These are phyloP conservation scores for Melospiza georgiana DNA, from an alignment of 2,113 vertebrate species.

Conservation along the genomic window DNA sequence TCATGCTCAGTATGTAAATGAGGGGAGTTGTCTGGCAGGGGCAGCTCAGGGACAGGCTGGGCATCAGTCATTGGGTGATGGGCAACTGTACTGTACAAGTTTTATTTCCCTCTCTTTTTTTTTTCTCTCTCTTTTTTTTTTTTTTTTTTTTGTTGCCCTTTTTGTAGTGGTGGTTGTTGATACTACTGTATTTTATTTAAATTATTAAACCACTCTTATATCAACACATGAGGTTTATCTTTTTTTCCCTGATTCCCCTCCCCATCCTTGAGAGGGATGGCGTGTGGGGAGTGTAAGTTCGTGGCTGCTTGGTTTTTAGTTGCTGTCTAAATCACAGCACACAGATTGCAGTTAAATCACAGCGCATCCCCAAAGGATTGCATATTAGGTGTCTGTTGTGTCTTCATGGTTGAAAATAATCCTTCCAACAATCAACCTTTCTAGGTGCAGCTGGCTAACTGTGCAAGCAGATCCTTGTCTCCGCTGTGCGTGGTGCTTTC, in stretches of 20 bases:
- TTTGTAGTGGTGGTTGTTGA: background rate
- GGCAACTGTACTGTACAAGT: background rate
- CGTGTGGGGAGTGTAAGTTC: background rate
- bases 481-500: background rate
- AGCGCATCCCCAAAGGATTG: background rate
- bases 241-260: background rate
- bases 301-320: background rate
- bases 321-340: background rate
- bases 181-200: background rate
- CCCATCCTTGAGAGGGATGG: background rate
- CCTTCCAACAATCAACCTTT: background rate
- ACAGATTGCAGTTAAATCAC: background rate
- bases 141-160: background rate
- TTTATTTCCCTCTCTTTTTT: background rate
- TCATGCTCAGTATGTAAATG: background rate
- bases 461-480: background rate
- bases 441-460: background rate
- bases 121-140: too few relatives aligned
- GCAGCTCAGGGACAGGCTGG: background rate
- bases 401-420: background rate
- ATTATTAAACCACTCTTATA: background rate
- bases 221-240: background rate
- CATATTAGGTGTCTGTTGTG: background rate
- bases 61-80: background rate
- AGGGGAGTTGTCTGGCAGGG: background rate